Conservation (phyloP, 2,888 invertebrate species). For the Tolmerus cingulatus region DNA sequence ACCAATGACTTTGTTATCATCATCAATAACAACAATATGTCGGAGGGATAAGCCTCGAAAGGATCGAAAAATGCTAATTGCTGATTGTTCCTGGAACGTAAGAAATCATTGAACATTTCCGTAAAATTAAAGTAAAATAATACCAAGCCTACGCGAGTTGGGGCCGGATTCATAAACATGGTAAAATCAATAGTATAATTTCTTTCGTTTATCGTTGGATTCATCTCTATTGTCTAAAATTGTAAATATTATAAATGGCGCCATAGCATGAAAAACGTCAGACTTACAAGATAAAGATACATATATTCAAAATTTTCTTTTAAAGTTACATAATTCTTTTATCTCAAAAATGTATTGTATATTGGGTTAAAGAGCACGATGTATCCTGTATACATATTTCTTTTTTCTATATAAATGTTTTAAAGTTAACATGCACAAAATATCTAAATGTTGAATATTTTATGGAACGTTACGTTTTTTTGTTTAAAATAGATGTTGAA, state of each 20-base stretch:
- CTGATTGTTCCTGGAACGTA: constrained; percentile 59
- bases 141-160: constrained; percentile 77
- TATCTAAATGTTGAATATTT: too few relatives aligned
- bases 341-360: too few relatives aligned
- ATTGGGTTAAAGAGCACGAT: too few relatives aligned
- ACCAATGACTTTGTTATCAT: constrained; percentile 92
- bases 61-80: constrained; percentile 88
- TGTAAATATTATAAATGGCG: not conserved
- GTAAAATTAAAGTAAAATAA: not conserved
- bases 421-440: too few relatives aligned
- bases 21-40: constrained; percentile 91
- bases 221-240: constrained; percentile 68
- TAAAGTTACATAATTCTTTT: too few relatives aligned
- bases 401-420: too few relatives aligned
- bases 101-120: not conserved
- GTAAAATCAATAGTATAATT: constrained; percentile 83
- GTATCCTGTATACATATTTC: too few relatives aligned
- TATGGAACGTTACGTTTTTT: too few relatives aligned
- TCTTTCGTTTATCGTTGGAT: constrained; percentile 68
- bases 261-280: too few relatives aligned
- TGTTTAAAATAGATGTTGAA: too few relatives aligned
- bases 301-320: too few relatives aligned
- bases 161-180: constrained; percentile 95
- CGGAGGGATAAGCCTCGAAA: constrained; percentile 94
- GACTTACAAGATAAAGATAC: too few relatives aligned